A percentile compares a stretch with the other conserved stretches of the same genome.
Evolutionary conservation across 2,888 invertebrate genomes (phyloP).

Genomic region (Andricus quercusramuli): DNA sequence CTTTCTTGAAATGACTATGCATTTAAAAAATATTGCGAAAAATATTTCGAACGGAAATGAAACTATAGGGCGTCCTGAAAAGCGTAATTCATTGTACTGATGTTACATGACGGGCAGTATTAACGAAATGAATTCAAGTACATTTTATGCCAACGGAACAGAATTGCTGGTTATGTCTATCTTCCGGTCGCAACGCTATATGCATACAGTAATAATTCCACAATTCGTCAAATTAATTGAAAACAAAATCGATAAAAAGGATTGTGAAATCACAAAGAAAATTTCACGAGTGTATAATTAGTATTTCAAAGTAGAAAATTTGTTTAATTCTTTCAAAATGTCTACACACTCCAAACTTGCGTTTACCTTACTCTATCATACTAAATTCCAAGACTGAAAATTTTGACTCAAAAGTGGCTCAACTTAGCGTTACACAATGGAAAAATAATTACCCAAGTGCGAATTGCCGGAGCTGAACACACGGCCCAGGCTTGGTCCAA

Average conservation of each 20-base stretch:
- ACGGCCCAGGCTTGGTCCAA: no score
- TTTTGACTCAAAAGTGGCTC: no score
- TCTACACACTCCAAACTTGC: no score
- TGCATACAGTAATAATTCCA: not conserved
- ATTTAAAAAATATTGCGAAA: not conserved
- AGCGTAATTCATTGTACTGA: not conserved
- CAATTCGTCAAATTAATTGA: not conserved
- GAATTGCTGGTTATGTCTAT: not conserved
- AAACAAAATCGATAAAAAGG: not conserved
- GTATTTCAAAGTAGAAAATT: no score
- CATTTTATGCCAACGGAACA: not conserved
- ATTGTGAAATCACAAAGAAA: not conserved
- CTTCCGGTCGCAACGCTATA: not conserved
- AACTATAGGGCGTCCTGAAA: not conserved
- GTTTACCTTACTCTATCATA: no score
- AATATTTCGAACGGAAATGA: not conserved
- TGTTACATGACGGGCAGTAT: not conserved
- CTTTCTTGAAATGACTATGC: no score
- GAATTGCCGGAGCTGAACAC: no score
- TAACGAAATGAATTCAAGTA: constrained; percentile 1
- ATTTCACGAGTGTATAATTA: no score
- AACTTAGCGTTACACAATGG: no score
- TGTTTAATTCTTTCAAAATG: no score
- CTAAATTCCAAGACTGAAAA: no score
- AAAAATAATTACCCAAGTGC: no score